phyloP scores from a whole-genome alignment of 2,797 vertebrate genomes.

The Pagetopsis macropterus region DNA sequence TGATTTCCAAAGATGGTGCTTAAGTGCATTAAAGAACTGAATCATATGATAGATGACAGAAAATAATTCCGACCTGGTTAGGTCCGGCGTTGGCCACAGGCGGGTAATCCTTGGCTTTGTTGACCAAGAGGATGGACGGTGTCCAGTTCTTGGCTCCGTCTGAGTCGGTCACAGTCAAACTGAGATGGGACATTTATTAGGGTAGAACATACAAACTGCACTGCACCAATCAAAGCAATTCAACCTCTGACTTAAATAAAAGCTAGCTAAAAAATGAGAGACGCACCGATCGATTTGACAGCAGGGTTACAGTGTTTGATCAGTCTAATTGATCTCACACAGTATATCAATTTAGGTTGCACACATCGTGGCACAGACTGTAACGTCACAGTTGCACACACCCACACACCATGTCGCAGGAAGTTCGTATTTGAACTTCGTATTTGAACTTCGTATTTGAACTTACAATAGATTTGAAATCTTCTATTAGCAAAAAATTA shows the following conservation, averaged over 20 bases:
- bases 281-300: too few relatives aligned
- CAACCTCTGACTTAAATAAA: background rate
- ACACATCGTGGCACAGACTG: too few relatives aligned
- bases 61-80: conserved; percentile 78
- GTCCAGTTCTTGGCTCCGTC: conserved; percentile 91
- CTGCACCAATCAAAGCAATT: background rate
- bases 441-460: too few relatives aligned
- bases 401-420: too few relatives aligned
- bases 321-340: too few relatives aligned
- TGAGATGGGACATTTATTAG: conserved; percentile 54
- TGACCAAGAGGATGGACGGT: conserved; percentile 90
- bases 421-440: too few relatives aligned
- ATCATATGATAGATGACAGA: accelerated
- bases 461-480: too few relatives aligned
- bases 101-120: conserved; percentile 95
- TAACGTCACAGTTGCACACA: too few relatives aligned
- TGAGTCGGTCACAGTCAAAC: conserved; percentile 94
- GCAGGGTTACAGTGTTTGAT: too few relatives aligned
- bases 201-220: background rate
- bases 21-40: background rate
- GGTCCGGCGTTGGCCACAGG: conserved; percentile 94
- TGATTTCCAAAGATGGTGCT: background rate
- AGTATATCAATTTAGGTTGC: too few relatives aligned
- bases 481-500: too few relatives aligned
- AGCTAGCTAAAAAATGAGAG: background rate